These are phyloP conservation scores for Chrysodeixis includens DNA, from an alignment of 2,888 invertebrate species.

Conservation along the genomic window DNA sequence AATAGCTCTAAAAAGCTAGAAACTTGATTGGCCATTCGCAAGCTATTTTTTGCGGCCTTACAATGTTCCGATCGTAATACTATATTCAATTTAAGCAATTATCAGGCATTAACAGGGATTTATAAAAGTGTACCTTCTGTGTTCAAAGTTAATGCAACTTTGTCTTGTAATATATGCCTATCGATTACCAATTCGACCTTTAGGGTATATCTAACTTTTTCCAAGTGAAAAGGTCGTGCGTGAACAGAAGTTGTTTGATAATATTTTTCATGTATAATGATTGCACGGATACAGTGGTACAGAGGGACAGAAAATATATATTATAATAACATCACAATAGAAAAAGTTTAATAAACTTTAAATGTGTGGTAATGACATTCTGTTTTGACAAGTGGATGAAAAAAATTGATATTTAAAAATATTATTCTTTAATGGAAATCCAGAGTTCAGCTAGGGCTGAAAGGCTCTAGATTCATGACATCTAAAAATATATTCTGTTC, in stretches of 20 bases:
- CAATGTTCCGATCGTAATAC: neutral
- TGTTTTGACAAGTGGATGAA: too few relatives aligned
- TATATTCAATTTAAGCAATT: neutral
- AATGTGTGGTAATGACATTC: too few relatives aligned
- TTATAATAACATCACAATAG: too few relatives aligned
- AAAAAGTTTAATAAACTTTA: too few relatives aligned
- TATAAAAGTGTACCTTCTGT: neutral
- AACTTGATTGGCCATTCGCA: too few relatives aligned
- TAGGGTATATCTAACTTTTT: neutral
- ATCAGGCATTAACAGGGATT: neutral
- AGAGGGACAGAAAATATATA: too few relatives aligned
- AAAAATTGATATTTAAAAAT: too few relatives aligned
- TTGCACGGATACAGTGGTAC: neutral
- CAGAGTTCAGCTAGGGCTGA: too few relatives aligned
- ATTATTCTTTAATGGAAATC: too few relatives aligned
- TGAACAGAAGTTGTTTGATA: constrained; percentile 4
- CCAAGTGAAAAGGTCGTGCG: neutral
- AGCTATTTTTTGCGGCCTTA: neutral
- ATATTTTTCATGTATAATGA: neutral
- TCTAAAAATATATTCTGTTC: too few relatives aligned
- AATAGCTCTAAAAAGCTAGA: too few relatives aligned
- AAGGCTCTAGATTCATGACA: too few relatives aligned
- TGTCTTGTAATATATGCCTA: neutral
- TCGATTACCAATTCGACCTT: constrained; percentile 5
- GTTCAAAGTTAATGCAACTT: neutral